These are phyloP conservation scores for Hemiprocne comata DNA, from an alignment of 2,113 vertebrate species.

Conservation along the genomic window DNA sequence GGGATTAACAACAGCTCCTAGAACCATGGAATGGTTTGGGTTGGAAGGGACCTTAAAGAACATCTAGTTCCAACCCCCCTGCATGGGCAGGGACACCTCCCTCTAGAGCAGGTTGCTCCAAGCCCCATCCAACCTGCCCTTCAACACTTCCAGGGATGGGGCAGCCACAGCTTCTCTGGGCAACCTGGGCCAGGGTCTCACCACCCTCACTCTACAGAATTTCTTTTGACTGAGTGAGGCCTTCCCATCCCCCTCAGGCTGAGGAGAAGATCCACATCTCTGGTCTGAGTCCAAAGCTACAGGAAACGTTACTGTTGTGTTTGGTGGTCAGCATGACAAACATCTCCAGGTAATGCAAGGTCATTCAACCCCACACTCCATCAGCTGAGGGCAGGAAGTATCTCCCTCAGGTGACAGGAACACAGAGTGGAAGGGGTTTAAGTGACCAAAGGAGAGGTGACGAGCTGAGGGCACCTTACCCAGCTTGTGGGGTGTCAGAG, in stretches of 20 bases:
- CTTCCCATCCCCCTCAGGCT: not conserved
- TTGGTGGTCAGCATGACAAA: not conserved
- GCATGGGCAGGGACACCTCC: no score
- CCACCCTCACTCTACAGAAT: no score
- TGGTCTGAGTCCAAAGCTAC: fast-evolving
- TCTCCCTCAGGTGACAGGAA: not conserved
- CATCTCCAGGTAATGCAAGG: not conserved
- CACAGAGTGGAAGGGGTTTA: not conserved
- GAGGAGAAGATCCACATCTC: fast-evolving
- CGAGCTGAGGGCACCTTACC: constrained; percentile 69
- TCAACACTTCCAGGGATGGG: no score
- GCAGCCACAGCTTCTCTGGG: no score
- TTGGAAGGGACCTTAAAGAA: no score
- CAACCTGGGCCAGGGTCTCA: no score
- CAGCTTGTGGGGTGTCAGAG: constrained; percentile 72
- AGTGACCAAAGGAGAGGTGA: not conserved
- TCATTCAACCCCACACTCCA: not conserved
- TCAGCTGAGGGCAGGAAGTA: not conserved
- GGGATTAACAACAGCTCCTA: no score
- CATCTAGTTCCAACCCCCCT: no score
- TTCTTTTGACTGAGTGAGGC: not conserved
- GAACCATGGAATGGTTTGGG: no score
- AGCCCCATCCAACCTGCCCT: no score
- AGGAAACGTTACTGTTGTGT: no score
- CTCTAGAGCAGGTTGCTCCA: no score